phyloP scores from a whole-genome alignment of 2,797 vertebrate genomes.

The Platalea minor region DNA sequence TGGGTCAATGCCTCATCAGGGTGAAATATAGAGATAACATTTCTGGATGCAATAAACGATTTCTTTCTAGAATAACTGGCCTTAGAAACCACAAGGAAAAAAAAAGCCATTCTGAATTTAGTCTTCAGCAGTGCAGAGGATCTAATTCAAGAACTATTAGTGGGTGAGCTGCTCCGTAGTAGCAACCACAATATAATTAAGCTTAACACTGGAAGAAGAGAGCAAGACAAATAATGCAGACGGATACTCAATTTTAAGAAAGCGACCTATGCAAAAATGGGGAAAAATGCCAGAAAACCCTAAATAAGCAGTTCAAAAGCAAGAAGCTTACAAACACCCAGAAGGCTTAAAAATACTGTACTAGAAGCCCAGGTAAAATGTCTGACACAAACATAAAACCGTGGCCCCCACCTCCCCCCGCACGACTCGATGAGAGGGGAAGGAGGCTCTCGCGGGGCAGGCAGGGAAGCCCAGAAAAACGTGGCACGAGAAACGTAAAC shows the following conservation, averaged over 20 bases:
- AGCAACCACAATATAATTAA: slow-evolving; percentile 2
- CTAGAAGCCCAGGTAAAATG: neutral
- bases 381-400: neutral
- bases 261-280: neutral
- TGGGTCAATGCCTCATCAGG: neutral
- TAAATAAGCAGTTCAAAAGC: neutral
- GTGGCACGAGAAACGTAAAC: neutral
- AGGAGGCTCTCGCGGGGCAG: neutral
- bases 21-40: neutral
- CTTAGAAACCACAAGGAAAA: neutral
- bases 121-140: neutral
- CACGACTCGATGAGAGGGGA: neutral
- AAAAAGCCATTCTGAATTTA: neutral
- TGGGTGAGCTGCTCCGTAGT: neutral
- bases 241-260: neutral
- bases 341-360: neutral
- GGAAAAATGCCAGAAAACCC: neutral
- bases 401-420: neutral
- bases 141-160: slow-evolving; percentile 9
- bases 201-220: neutral
- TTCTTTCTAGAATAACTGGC: neutral
- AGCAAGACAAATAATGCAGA: neutral
- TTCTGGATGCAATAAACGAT: neutral
- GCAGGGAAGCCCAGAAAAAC: neutral
- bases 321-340: neutral